Evolutionary conservation across 2,797 vertebrate genomes (phyloP), one percentile per base, ranked within the genome.

Genomic region (Cynopterus sphinx): DNA sequence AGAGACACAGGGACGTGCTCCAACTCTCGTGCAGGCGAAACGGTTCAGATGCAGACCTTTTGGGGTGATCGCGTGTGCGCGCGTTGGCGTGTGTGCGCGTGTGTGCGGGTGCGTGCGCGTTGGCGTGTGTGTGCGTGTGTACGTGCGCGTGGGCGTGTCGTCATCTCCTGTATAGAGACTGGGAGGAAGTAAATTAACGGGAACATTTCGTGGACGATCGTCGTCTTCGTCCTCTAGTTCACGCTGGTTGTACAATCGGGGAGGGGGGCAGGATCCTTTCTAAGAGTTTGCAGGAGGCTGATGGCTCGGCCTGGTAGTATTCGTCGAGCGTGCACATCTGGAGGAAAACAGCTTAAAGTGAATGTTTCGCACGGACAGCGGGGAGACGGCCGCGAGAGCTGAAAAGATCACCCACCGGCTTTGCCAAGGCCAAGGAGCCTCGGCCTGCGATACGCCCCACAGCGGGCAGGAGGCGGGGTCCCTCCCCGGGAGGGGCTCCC

Each of bases 141-240:
- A 19, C 31, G 10, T 31, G 26, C 28, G 11, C 28, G 16, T 7
- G 33, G 9, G 22, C 8, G 9, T 41, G 3, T 41, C 15, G 28
- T 70, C 7, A 46, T 22, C 41, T 3, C 10, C 33, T 39, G 8
- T 31, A 74, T 74, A 41, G 28, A 91, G 26, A 65, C 0, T 24
- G 2, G 31, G 8, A 63, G 51, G 26, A 51, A 77, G 36, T 24
- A 43, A 9, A 22, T 16, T 65, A 73, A 21, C 2, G 5, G n/a
- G 12, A 21, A 36, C 9, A 36, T 46, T 85, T 67, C 65, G 63
- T 28, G 39, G 41, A 10, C 53, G n/a, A 39, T 6, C 65, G 75
- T 77, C 28, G 61, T 71, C 67, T 94, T 43, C 24, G 39, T n/a
- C 84, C 33, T 93, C 88, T 70, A 39, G 73, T 73, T 89, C 49